Evolutionary conservation across 2,888 invertebrate genomes (phyloP).

Genomic region (Eremobia ochroleuca): DNA sequence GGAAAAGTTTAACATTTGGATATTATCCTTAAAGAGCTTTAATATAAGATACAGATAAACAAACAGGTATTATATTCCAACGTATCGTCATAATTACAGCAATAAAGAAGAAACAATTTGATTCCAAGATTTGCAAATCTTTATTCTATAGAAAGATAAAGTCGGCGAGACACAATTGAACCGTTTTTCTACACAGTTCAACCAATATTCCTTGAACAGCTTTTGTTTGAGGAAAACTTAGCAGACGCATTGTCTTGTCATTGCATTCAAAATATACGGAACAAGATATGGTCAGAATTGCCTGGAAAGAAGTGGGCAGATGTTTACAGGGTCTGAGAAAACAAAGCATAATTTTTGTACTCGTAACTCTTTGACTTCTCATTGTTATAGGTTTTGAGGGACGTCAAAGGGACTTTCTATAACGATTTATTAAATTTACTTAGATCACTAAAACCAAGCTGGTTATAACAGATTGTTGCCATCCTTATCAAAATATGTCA

Average conservation of each 20-base stretch:
- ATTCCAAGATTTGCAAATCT: conserved; percentile 15
- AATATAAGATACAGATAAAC: background rate
- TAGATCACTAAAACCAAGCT: background rate
- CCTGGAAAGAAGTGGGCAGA: conserved; percentile 14
- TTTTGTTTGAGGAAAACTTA: conserved; percentile 51
- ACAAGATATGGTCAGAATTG: conserved; percentile 12
- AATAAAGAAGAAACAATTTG: background rate
- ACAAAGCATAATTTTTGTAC: background rate
- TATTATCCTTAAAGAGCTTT: background rate
- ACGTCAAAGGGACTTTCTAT: background rate
- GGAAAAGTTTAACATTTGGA: background rate
- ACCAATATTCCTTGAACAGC: conserved; percentile 41
- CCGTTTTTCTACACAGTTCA: conserved; percentile 39
- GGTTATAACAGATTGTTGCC: background rate
- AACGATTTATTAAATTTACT: background rate
- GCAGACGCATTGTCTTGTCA: conserved; percentile 51
- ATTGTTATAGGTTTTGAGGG: background rate
- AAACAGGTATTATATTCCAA: background rate
- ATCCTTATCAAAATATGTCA: background rate
- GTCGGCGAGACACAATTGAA: conserved; percentile 26
- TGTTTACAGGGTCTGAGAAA: background rate
- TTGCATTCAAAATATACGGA: conserved; percentile 38
- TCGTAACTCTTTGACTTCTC: background rate
- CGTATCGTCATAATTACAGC: background rate
- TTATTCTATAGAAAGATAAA: conserved; percentile 18